Evolutionary conservation across 2,113 vertebrate species (phyloP).

Genomic region (Odontesthes bonariensis): DNA sequence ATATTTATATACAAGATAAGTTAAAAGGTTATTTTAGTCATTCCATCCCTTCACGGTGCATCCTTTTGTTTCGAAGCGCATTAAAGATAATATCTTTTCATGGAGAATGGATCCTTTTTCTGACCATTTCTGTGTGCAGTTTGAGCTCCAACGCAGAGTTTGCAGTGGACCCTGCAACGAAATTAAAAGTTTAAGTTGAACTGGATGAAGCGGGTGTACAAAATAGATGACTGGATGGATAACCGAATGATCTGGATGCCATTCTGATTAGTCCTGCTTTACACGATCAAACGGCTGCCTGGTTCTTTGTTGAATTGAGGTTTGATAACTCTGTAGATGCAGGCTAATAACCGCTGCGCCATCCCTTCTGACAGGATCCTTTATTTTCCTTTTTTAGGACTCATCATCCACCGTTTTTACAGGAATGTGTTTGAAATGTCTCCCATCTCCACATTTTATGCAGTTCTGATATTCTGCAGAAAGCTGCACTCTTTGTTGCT

Average conservation of each 20-base stretch:
- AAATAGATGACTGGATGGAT: not conserved
- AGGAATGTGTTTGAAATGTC: no score
- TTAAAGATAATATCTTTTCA: not conserved
- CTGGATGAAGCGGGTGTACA: not conserved
- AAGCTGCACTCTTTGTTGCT: no score
- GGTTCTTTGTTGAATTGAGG: no score
- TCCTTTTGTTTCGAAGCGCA: not conserved
- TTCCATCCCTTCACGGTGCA: not conserved
- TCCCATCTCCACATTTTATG: no score
- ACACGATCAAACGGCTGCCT: no score
- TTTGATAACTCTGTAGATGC: no score
- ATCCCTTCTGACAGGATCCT: no score
- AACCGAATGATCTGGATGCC: constrained; percentile 41
- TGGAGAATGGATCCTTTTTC: not conserved
- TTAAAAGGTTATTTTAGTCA: no score
- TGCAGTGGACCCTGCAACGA: not conserved
- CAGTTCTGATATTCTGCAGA: no score
- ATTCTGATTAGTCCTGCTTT: constrained; percentile 50
- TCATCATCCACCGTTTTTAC: no score
- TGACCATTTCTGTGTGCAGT: not conserved
- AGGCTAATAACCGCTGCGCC: no score
- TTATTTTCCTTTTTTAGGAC: not conserved
- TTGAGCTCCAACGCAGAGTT: constrained; percentile 7
- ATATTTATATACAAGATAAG: no score
- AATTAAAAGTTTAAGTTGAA: constrained; percentile 11